These are phyloP conservation scores for Synergus laeviventris DNA, from an alignment of 2,888 invertebrate genomes.

Conservation along the genomic window DNA sequence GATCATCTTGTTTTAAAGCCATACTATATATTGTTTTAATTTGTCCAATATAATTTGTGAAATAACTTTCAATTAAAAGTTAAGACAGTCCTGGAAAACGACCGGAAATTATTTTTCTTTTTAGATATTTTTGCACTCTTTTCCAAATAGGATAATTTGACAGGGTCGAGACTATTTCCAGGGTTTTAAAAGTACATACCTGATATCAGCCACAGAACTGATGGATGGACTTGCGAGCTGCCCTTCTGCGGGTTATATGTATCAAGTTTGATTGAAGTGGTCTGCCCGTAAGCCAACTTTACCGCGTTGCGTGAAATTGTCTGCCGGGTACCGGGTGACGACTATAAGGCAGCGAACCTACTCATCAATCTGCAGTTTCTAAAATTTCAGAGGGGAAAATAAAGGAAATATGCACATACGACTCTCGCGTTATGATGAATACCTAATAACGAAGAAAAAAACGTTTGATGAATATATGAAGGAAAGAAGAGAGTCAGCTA, in stretches of 20 bases:
- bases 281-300: slow-evolving; percentile 40
- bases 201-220: not conserved
- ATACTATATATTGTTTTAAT: no score
- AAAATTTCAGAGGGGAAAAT: not conserved
- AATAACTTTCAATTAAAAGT: no score
- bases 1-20: no score
- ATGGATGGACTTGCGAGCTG: slow-evolving; percentile 2
- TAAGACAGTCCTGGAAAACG: no score
- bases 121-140: not conserved
- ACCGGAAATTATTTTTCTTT: no score
- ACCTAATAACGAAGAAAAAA: slow-evolving; percentile 26
- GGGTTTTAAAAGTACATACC: not conserved
- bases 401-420: slow-evolving; percentile 27
- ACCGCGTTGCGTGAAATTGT: slow-evolving; percentile 49
- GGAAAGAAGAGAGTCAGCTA: not conserved
- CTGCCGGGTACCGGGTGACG: slow-evolving; percentile 41
- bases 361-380: slow-evolving; percentile 44
- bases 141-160: not conserved
- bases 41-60: no score
- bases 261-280: slow-evolving; percentile 42
- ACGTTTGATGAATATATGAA: slow-evolving; percentile 36
- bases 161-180: not conserved
- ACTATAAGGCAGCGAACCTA: slow-evolving; percentile 42
- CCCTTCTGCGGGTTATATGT: not conserved
- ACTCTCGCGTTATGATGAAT: slow-evolving; percentile 28